Base-by-base conservation (phyloP, 2,888 invertebrate species). In the Noctua janthina region DNA sequence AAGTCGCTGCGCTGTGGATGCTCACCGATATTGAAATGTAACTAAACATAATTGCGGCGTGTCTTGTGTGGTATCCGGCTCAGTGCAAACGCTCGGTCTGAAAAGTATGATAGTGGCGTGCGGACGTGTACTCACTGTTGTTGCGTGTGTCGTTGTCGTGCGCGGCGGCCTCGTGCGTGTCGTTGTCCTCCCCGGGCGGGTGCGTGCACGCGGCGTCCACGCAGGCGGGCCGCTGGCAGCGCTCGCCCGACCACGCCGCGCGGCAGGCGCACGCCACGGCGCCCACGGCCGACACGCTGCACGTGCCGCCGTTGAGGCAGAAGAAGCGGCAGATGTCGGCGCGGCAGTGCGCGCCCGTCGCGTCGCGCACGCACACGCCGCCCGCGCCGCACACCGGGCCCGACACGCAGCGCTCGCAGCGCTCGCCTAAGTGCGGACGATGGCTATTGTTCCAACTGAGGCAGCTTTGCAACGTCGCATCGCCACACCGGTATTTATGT, bases 211-310 rank as follows among this genome's bases (percentile, higher is more conserved):
- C 97, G 70, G 97, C 97, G 92, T 92, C 93, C 2, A 97, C 97
- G 94, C 98, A 98, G 39, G 97, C 97, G 92, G 97, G 98, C 76
- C 97, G 97, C 93, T 98, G 98, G 95, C 98, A 98, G 76, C 97
- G 96, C 83, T 97, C 96, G 64, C 98, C 98, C 66, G 97, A 97
- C 94, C 97, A 98, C 72, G 97, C 96, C 0, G 97, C 95, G 54
- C 97, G 96, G 91, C 98, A 98, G 85, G 96, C 94, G 95, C 98
- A 98, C 83, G 84, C 54, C 86, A 88, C 78, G 59, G 97, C 97
- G 88, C 97, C 96, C 90, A 78, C 83, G 5, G 69, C 23, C 35
- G 90, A 85, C 87, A 90, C 91, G 67, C 79, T 73, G 90, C 94
- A 94, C 86, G 92, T 88, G 86, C 95, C 96, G 46, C 68, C 68